These are phyloP conservation scores for Fragum sueziense DNA, from an alignment of 2,888 invertebrate species.

Conservation along the genomic window DNA sequence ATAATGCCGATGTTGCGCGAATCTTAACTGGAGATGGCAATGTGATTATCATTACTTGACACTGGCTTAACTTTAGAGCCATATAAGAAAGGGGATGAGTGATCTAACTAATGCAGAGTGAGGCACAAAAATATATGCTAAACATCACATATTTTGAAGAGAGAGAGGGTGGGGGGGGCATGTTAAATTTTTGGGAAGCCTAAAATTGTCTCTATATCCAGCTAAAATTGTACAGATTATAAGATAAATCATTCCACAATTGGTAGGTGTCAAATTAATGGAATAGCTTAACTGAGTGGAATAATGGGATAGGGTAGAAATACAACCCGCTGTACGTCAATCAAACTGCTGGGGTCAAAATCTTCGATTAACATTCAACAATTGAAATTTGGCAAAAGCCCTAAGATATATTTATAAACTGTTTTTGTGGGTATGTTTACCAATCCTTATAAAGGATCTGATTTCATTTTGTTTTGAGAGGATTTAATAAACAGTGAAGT, in stretches of 20 bases:
- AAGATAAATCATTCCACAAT: conserved; percentile 20
- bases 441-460: not conserved
- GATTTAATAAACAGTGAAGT: too few relatives aligned
- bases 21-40: too few relatives aligned
- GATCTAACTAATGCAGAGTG: not conserved
- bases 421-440: not conserved
- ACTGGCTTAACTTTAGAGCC: too few relatives aligned
- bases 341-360: conserved; percentile 11
- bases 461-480: too few relatives aligned
- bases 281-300: conserved; percentile 2
- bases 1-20: too few relatives aligned
- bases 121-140: not conserved
- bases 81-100: too few relatives aligned
- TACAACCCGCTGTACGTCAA: conserved; percentile 11
- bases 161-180: too few relatives aligned
- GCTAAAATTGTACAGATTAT: not conserved
- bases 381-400: conserved; percentile 5
- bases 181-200: not conserved
- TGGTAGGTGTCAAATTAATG: conserved; percentile 13
- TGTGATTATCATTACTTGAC: too few relatives aligned
- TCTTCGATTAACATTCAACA: conserved; percentile 10
- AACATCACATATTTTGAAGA: too few relatives aligned
- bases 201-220: not conserved
- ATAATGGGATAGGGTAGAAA: conserved; percentile 22
- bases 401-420: not conserved